phyloP scores from a whole-genome alignment of 92 coral and sea anemone species.

The Actinernus sp. region DNA sequence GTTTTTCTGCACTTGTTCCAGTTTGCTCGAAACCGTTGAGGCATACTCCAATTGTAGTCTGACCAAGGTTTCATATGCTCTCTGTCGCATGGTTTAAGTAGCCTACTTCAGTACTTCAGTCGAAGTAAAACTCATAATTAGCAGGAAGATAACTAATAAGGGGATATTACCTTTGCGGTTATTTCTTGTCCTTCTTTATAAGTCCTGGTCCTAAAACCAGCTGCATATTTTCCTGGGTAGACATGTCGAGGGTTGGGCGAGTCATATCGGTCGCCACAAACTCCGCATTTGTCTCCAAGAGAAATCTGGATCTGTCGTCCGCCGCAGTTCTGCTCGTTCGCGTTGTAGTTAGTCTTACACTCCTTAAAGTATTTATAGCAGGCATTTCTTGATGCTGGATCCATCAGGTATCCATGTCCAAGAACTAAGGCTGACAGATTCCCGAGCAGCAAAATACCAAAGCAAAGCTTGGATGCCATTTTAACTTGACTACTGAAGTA shows the following conservation, averaged over 20 bases:
- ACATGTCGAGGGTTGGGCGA: slow-evolving; percentile 30
- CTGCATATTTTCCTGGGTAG: slow-evolving; percentile 75
- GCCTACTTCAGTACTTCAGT: too few species aligned
- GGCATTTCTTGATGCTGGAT: slow-evolving; percentile 64
- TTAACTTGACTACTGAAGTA: too few species aligned
- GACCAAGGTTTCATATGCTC: too few species aligned
- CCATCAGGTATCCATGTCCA: slow-evolving; percentile 62
- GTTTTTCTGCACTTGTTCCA: too few species aligned
- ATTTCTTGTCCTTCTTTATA: slow-evolving; percentile 73
- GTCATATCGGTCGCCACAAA: slow-evolving; percentile 58
- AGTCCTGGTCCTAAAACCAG: slow-evolving; percentile 54
- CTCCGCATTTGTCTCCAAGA: slow-evolving; percentile 32
- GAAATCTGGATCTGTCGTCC: slow-evolving; percentile 38
- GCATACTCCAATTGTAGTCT: too few species aligned
- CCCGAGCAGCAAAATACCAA: neutral
- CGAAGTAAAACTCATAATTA: too few species aligned
- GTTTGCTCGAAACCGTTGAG: too few species aligned
- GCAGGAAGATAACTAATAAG: neutral
- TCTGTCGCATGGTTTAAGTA: too few species aligned
- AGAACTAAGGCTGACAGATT: slow-evolving; percentile 6
- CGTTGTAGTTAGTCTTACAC: slow-evolving; percentile 26
- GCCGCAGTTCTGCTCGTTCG: slow-evolving; percentile 54
- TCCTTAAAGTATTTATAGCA: slow-evolving; percentile 12
- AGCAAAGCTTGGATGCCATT: slow-evolving; percentile 4
- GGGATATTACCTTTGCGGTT: slow-evolving; percentile 21